A percentile compares a stretch with the other conserved stretches of the same genome.
phyloP scores from a whole-genome alignment of 2,888 invertebrate genomes.

The Lasioglossum leucozonium region DNA sequence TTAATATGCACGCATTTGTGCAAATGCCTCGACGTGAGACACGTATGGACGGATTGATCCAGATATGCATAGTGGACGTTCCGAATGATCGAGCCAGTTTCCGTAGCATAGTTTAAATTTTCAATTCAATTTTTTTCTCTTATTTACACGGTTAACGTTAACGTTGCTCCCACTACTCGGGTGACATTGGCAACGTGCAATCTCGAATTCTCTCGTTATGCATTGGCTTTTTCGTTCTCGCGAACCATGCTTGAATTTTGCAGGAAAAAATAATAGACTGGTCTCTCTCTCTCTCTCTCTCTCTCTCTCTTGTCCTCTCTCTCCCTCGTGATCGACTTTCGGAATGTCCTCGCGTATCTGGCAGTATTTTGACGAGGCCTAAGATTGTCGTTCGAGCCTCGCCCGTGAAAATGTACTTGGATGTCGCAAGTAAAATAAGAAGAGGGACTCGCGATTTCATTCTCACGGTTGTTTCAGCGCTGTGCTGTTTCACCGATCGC shows the following conservation, averaged over 20 bases:
- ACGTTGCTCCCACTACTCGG: background rate
- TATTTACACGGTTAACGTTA: constrained; percentile 1
- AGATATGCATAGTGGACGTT: constrained; percentile 78
- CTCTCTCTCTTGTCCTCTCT: too few relatives aligned
- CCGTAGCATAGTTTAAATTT: constrained; percentile 7
- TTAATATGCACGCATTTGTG: constrained; percentile 84
- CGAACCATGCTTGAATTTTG: background rate
- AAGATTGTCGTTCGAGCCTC: constrained; percentile 82
- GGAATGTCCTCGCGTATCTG: constrained; percentile 80
- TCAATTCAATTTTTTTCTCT: background rate
- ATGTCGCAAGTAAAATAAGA: constrained; percentile 42
- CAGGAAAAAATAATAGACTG: background rate
- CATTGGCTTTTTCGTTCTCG: background rate
- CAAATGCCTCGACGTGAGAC: constrained; percentile 79
- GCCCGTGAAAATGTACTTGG: constrained; percentile 49
- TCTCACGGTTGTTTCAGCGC: constrained; percentile 15
- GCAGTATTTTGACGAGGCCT: constrained; percentile 83
- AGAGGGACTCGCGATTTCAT: constrained; percentile 37
- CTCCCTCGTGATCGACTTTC: constrained; percentile 67
- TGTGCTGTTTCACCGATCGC: constrained; percentile 52
- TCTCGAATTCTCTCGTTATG: background rate
- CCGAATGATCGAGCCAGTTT: constrained; percentile 72
- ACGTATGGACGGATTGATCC: constrained; percentile 80
- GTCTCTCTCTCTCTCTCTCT: background rate
- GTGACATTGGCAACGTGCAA: background rate